Base-by-base conservation (phyloP, 2,888 invertebrate genomes). In the Ametastegia equiseti region DNA sequence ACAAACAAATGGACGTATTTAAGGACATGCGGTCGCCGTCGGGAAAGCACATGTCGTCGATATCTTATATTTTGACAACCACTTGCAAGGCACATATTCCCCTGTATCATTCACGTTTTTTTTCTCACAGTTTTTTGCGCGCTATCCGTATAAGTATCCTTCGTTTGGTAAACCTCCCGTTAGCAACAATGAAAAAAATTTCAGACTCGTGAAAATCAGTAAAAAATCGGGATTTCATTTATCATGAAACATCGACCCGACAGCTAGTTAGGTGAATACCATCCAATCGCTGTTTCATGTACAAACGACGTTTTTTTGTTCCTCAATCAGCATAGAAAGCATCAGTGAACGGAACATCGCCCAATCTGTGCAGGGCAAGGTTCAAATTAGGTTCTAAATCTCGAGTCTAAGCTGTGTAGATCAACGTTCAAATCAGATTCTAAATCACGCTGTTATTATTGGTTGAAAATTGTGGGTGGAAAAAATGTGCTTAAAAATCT, bases 1-100 rank as follows among this genome's bases (percentile, higher is more conserved):
- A 88, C 86, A 86, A 87, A 88, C 85, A 87, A 87, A 88, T 88
- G 84, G 85, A 82, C 80, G 83, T 85, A 85, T 85, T 88, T 86
- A 84, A 84, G 83, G 86, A 88, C 88, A 86, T 83, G 86, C 87
- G 85, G 84, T 85, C 85, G 82, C 84, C 84, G 86, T 85, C 85
- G 83, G 82, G 83, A 83, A 83, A 81, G 84, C 84, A 85, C 86
- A 84, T 86, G 83, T 87, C 86, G 83, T 83, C 86, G 83, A 87
- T 88, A 87, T 88, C 86, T 88, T 84, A 86, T 83, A 83, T 87
- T 86, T 88, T 85, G 85, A 84, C 75, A 80, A 80, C 73, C 60
- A 73, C 80, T 19, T 30, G 23, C 33, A 15, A 30, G 42, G 45
- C 47, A 2, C n/a, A 71, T 45, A 75, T 75, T 75, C 50, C 36